Evolutionary conservation across 2,888 invertebrate genomes (phyloP).

Genomic region (Synanthedon formicaeformis): DNA sequence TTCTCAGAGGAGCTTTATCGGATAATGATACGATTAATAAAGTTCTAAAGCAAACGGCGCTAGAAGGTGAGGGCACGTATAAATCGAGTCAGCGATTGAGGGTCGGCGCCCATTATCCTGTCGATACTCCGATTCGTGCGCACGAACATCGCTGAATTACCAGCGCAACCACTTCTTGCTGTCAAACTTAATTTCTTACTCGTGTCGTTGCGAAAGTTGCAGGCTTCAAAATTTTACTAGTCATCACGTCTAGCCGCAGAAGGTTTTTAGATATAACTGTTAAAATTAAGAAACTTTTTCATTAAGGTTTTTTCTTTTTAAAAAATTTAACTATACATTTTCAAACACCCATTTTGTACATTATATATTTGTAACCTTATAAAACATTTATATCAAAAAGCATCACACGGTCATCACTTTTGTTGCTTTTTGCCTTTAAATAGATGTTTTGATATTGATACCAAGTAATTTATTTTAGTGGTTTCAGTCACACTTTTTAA

Average conservation of each 20-base stretch:
- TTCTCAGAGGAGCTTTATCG: not conserved
- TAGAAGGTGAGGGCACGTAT: slow-evolving; percentile 34
- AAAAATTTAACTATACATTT: no score
- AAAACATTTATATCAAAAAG: no score
- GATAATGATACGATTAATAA: slow-evolving; percentile 42
- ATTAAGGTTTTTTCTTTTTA: no score
- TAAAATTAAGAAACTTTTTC: no score
- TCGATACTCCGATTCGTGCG: slow-evolving; percentile 61
- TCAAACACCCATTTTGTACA: no score
- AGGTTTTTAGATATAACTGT: no score
- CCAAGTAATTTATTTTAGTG: no score
- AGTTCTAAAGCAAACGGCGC: slow-evolving; percentile 34
- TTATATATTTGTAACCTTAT: no score
- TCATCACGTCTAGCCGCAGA: not conserved
- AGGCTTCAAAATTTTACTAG: slow-evolving; percentile 2
- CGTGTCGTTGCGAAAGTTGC: slow-evolving; percentile 53
- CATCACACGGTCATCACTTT: no score
- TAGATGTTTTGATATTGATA: no score
- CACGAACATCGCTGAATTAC: slow-evolving; percentile 66
- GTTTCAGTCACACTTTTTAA: no score
- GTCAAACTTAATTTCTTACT: slow-evolving; percentile 63
- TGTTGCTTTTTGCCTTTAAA: no score
- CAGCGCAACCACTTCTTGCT: slow-evolving; percentile 52
- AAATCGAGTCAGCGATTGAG: slow-evolving; percentile 33
- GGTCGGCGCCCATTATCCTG: slow-evolving; percentile 50